Evolutionary conservation across 2,113 vertebrate genomes (phyloP), one percentile per base, ranked within the genome.

Genomic region (Odontophorus gujanensis): DNA sequence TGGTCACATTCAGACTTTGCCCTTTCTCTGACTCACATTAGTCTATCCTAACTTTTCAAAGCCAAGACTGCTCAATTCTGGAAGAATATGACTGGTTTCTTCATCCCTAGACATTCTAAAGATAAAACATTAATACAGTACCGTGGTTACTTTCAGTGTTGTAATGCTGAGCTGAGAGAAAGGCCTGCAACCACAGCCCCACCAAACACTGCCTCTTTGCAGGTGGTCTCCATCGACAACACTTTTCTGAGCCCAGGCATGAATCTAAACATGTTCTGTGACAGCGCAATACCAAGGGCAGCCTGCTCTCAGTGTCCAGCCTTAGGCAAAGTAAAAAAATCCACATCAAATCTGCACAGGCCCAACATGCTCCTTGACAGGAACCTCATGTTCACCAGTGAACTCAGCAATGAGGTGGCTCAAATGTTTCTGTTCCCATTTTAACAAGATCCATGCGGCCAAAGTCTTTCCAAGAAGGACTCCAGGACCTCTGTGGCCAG

Each of bases 11-110:
- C 77, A 90, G 86, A 90, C 66, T 89, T 90, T 68, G 89, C 53
- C 85, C 75, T 94, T 94, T 94, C 36, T 80, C 72, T 91, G 82
- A 96, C 72, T 95, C 90, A 75, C 69, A 73, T 40, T 34, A 38
- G 48, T 59, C 74, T 42, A 28, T 65, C n/a, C 73, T 9, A 66
- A 2, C 9, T 28, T 89, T 82, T 81, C 77, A 87, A 42, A 76
- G 48, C 40, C 1, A 22, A 62, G 48, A 89, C 66, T 94, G 84
- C 81, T 93, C 36, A 77, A 76, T 72, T 93, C 87, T 82, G 72
- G 81, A 79, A 95, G 75, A 89, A 24, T 42, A 55, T 9, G 3
- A 55, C 57, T 22, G 86, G 59, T 66, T 75, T 63, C 57, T 89
- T 90, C 89, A 81, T 47, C 19, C 45, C 57, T 59, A 45, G 30